Base-by-base conservation (phyloP, 1,140 invertebrate genomes). In the Bilobella aurantiaca region DNA sequence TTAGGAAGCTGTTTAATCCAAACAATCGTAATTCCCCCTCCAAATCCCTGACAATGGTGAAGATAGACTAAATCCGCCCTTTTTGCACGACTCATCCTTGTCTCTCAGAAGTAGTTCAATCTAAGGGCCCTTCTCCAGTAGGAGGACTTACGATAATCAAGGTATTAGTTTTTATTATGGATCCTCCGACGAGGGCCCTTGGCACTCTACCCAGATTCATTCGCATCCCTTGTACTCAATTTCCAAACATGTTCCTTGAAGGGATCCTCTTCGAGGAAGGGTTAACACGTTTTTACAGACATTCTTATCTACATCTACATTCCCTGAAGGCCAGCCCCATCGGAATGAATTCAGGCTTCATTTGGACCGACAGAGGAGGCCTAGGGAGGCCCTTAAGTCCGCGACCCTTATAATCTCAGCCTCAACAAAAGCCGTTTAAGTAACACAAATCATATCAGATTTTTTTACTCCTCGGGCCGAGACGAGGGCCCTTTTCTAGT, bases 401-500 rank as follows among this genome's bases (percentile, higher is more conserved):
- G 21, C 5, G 49, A 57, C 31, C 62, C 49, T 57, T 42, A 56
- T 32, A 8, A 57, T 53, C n/a, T 34, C 29, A 64, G 31, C 62
- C 49, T 42, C 14, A 64, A 30, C 62, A 66, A 63, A 66, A 66
- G 65, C 58, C 65, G 65, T 66, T 65, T 66, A 66, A 66, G 59
- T 58, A 66, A 53, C 65, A 66, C 58, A 66, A 66, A 66, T 62
- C 65, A 59, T 42, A 46, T 47, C 32, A 47, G 42, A 21, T 42
- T 30, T 47, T 62, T 21, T 42, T n/a, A n/a, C n/a, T n/a, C n/a
- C 21, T 23, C 14, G 49, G 14, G 3, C 23, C 16, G 30, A 23
- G 49, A 56, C 47, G 27, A 57, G 32, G 58, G 46, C 46, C 49
- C 46, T 62, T 62, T 27, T n/a, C 29, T 57, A 49, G 25, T 30